Conservation (phyloP, 2,888 invertebrate species). For the Fabriciana adippe region DNA sequence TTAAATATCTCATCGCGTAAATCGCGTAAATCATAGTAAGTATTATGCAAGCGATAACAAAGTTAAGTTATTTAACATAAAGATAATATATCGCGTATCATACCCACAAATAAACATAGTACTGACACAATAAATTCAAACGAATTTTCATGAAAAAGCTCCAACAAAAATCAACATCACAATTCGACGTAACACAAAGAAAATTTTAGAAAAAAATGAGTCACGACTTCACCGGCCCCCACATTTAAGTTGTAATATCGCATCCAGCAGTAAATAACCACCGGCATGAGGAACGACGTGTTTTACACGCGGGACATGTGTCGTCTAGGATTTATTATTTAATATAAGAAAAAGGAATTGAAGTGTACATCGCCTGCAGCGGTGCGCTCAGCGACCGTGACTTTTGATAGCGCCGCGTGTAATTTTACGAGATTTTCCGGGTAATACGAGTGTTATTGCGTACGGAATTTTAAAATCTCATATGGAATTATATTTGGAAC, state of each 20-base stretch:
- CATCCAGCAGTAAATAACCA: constrained; percentile 27
- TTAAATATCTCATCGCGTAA: too few relatives aligned
- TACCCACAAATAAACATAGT: too few relatives aligned
- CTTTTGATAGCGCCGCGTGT: constrained; percentile 28
- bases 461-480: constrained; percentile 16
- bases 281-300: constrained; percentile 37
- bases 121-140: too few relatives aligned
- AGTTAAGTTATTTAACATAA: too few relatives aligned
- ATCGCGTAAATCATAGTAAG: too few relatives aligned
- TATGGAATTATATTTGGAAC: constrained; percentile 9
- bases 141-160: too few relatives aligned
- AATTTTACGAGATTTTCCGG: constrained; percentile 30
- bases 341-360: constrained; percentile 45
- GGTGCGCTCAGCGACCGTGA: constrained; percentile 24
- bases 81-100: too few relatives aligned
- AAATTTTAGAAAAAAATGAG: too few relatives aligned
- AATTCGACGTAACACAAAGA: too few relatives aligned
- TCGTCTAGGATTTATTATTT: constrained; percentile 47
- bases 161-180: too few relatives aligned
- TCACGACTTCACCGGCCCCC: not conserved
- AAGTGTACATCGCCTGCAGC: constrained; percentile 32
- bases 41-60: too few relatives aligned
- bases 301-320: constrained; percentile 45
- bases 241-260: constrained; percentile 26
- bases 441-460: constrained; percentile 23